Conservation (phyloP, 2,113 vertebrate genomes). For the Picathartes gymnocephalus region DNA sequence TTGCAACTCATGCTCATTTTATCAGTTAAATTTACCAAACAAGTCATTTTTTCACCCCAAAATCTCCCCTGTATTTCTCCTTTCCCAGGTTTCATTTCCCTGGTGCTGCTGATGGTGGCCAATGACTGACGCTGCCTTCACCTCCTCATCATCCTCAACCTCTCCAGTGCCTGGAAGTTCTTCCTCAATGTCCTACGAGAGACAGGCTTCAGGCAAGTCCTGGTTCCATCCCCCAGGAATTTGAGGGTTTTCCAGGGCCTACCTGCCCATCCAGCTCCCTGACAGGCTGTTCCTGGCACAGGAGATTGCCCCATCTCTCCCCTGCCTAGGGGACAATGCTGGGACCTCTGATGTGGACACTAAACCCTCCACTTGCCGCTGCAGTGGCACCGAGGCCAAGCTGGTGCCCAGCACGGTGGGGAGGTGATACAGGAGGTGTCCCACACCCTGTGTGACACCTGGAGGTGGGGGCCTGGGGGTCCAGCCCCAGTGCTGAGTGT, state of each 20-base stretch:
- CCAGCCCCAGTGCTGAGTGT: fast-evolving
- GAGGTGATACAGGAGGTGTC: slow-evolving; percentile 67
- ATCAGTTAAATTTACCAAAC: neutral
- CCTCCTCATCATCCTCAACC: slow-evolving; percentile 72
- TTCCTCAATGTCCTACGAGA: slow-evolving; percentile 65
- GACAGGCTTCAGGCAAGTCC: slow-evolving; percentile 56
- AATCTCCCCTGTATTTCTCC: neutral
- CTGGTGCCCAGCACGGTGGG: slow-evolving; percentile 54
- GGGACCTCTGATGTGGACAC: slow-evolving; percentile 74
- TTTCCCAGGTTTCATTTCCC: neutral
- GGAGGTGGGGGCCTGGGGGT: slow-evolving; percentile 35
- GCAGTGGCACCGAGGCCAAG: neutral
- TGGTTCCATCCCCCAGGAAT: fast-evolving
- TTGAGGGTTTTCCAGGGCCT: fast-evolving
- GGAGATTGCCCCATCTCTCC: slow-evolving; percentile 67
- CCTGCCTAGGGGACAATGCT: slow-evolving; percentile 58
- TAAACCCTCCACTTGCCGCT: slow-evolving; percentile 57
- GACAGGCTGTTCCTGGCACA: slow-evolving; percentile 68
- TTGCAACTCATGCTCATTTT: neutral
- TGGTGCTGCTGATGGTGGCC: slow-evolving; percentile 59
- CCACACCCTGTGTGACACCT: slow-evolving; percentile 68
- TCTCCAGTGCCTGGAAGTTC: slow-evolving; percentile 63
- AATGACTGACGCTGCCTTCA: slow-evolving; percentile 60
- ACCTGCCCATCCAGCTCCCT: fast-evolving
- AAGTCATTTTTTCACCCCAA: fast-evolving